phyloP scores from a whole-genome alignment of 2,113 vertebrate genomes.

The Zootoca vivipara region DNA sequence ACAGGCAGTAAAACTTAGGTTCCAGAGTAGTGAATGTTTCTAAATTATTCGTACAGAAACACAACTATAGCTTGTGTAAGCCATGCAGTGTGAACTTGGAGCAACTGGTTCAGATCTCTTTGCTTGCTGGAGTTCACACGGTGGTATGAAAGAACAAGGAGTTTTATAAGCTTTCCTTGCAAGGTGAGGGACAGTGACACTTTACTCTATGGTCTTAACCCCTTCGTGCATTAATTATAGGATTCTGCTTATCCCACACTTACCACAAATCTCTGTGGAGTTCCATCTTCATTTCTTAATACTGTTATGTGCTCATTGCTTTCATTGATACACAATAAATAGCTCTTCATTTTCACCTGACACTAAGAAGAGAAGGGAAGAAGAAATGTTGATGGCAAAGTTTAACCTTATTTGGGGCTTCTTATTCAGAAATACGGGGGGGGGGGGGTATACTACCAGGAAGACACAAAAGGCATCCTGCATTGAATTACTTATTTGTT shows the following conservation, averaged over 20 bases:
- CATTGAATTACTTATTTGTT: not conserved
- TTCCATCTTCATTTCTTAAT: not conserved
- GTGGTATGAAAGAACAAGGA: not conserved
- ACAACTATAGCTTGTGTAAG: too few relatives aligned
- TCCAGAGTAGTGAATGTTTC: too few relatives aligned
- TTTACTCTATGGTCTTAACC: too few relatives aligned
- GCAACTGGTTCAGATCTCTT: too few relatives aligned
- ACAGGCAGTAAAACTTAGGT: too few relatives aligned
- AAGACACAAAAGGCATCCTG: not conserved
- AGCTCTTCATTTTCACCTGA: conserved; percentile 25
- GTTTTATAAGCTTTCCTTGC: too few relatives aligned
- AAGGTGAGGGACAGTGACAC: too few relatives aligned
- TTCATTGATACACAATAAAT: not conserved
- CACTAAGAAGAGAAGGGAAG: not conserved
- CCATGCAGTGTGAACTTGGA: too few relatives aligned
- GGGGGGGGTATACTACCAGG: not conserved
- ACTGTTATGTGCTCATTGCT: not conserved
- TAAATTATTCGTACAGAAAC: too few relatives aligned
- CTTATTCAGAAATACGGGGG: too few relatives aligned
- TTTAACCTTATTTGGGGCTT: not conserved
- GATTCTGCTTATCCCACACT: not conserved
- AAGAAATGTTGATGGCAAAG: not conserved
- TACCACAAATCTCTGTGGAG: not conserved
- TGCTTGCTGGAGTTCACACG: too few relatives aligned
- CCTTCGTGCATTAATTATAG: too few relatives aligned